Percentiles rank a stretch among this genome's conserved stretches.
phyloP scores from a whole-genome alignment of 2,888 invertebrate genomes.

The Trissolcus japonicus region DNA sequence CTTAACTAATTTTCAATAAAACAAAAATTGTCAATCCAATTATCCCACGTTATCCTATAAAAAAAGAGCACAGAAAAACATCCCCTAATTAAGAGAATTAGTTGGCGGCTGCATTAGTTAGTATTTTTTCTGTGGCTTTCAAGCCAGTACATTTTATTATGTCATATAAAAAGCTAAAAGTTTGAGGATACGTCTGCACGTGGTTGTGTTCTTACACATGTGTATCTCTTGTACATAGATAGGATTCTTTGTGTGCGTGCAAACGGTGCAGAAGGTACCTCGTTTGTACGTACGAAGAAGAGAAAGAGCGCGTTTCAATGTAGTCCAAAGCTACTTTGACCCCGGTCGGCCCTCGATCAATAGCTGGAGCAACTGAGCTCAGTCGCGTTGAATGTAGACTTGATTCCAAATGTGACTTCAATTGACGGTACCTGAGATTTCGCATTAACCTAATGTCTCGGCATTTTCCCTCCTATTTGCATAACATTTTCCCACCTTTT shows the following conservation, averaged over 20 bases:
- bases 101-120: not conserved
- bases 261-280: constrained; percentile 26
- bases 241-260: constrained; percentile 19
- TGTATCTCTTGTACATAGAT: not conserved
- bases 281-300: constrained; percentile 45
- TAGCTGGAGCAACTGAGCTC: constrained; percentile 72
- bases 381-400: constrained; percentile 67
- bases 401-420: constrained; percentile 62
- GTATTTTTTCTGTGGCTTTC: too few species aligned
- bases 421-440: constrained; percentile 48
- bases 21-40: too few species aligned
- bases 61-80: too few species aligned
- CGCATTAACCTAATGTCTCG: constrained; percentile 12
- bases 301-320: constrained; percentile 65
- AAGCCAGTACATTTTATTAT: constrained; percentile 1
- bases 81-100: too few species aligned
- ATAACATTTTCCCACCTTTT: too few species aligned
- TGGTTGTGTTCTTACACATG: constrained; percentile 22
- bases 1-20: too few species aligned
- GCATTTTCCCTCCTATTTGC: constrained; percentile 1
- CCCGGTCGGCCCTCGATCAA: constrained; percentile 76
- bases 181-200: constrained; percentile 23
- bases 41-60: too few species aligned
- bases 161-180: not conserved
- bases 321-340: constrained; percentile 74